Evolutionary conservation across 1,140 invertebrate species (phyloP), one percentile per base, ranked within the genome.

Genomic region (Plutomurus gul): DNA sequence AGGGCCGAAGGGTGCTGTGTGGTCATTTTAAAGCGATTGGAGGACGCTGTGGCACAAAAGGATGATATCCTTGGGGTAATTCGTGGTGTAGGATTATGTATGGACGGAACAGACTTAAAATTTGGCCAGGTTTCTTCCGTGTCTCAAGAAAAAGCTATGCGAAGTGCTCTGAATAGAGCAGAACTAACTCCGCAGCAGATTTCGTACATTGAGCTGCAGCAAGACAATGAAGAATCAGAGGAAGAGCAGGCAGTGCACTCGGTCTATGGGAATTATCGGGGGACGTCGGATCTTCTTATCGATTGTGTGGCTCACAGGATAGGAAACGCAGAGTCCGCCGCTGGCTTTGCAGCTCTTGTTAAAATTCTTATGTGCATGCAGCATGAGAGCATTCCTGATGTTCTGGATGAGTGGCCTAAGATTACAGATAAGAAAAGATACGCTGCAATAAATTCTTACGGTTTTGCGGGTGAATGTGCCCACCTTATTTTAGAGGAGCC

Each of bases 291-390:
- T 30, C 13, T 18, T 27, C 4, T 37, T 8, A 10, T 70, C 1
- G 60, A 8, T 1, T 70, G 27, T 36, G 60, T 36, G 18, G 27
- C 27, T 18, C 11, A 70, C 43, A 16, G 1, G 8, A 27, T 43
- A 4, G 71, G 90, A 5, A 89, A 91, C 77, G 85, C 89, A 20
- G 90, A 91, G 20, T 30, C 37, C 4, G 13, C 20, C 2, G 25
- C 71, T 10, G 71, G 71, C 0, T 27, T 73, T 40, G 71, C 71
- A 13, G 30, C 37, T 0, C 10, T 73, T 40, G 22, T 73, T 4
- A 39, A 43, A 47, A 51, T 47, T 40, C 20, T 73, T 22, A 13
- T 73, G 3, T 10, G 33, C 5, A 10, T 73, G 33, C 18, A 73
- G 16, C 27, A 70, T 16, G 18, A 33, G 27, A 70, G 13, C 16